A percentile compares a stretch with the other conserved stretches of the same genome.
phyloP scores from a whole-genome alignment of 2,797 vertebrate genomes.

The Tenualosa ilisha region DNA sequence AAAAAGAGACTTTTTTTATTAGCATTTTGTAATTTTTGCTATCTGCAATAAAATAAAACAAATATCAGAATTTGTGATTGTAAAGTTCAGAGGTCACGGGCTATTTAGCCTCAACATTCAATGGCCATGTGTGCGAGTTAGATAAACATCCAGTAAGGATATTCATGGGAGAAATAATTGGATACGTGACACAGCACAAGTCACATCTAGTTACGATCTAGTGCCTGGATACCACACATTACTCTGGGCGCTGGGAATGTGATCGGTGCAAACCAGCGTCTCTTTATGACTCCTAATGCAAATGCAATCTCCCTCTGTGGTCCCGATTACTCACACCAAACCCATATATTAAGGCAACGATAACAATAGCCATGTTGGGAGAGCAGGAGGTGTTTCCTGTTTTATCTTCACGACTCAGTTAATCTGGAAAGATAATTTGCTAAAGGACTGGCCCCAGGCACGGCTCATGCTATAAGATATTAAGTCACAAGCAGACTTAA shows the following conservation, averaged over 20 bases:
- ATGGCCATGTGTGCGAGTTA: neutral
- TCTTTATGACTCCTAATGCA: neutral
- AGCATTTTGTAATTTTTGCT: neutral
- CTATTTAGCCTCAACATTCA: neutral
- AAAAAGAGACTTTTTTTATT: neutral
- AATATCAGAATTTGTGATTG: neutral
- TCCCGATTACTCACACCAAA: neutral
- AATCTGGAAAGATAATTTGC: neutral
- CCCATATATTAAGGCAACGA: neutral
- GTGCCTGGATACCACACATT: neutral
- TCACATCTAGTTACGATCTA: neutral
- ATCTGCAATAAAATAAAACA: neutral
- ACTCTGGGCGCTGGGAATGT: neutral
- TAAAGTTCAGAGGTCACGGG: neutral
- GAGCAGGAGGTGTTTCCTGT: neutral
- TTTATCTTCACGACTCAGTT: neutral
- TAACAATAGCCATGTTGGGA: neutral
- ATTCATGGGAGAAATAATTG: slow-evolving; percentile 22
- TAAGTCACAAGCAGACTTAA: neutral
- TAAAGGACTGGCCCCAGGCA: neutral
- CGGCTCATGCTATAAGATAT: neutral
- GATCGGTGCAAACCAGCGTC: neutral
- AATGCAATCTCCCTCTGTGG: neutral
- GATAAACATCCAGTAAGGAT: slow-evolving; percentile 21
- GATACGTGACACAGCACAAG: slow-evolving; percentile 18